Base-by-base conservation (phyloP, 2,113 vertebrate genomes). In the Prietella phreatophila region DNA sequence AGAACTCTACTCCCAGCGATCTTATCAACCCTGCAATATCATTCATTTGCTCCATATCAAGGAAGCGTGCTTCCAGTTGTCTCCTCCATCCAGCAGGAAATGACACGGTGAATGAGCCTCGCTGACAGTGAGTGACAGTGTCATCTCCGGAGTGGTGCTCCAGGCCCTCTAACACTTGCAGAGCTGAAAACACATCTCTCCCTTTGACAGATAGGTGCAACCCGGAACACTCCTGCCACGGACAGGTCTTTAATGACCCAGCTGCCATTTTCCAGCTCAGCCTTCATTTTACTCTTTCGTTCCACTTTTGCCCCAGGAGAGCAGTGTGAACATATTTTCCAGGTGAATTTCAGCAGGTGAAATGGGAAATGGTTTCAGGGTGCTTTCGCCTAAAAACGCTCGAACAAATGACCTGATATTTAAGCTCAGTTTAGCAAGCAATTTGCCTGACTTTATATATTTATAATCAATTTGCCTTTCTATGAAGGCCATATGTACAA, bases 221-320 rank as follows among this genome's bases (percentile, higher is more conserved):
- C 87, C 50, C 20, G n/a, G 58, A 78, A 60, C 71, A 67, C 83
- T 78, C n/a, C 82, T 83, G 85, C 60, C 84, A 82, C 50, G 60
- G 89, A 85, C 78, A 69, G 85, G 85, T 65, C 87, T 87, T 90
- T 90, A 90, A 89, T 90, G 87, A 87, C 85, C 65, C 76, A 78
- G 60, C 89, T 85, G 82, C 87, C 82, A 50, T 76, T 63, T 63
- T 60, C 55, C 65, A 84, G 84, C 73, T 55, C 55, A 36, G 55
- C 53, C 56, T 82, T 88, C 71, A 67, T 84, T 88, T 88, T 53
- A 65, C 87, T 87, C 81, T 85, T 82, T 42, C n/a, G 79, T 85
- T 89, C 33, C 42, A 15, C 69, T 81, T 85, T 25, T 33, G 56
- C 86, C 86, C 69, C 14, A 47, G 19, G 60, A 79, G 73, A 55